Base-by-base conservation (phyloP, 2,888 invertebrate species). In the Caenorhabditis japonica region DNA sequence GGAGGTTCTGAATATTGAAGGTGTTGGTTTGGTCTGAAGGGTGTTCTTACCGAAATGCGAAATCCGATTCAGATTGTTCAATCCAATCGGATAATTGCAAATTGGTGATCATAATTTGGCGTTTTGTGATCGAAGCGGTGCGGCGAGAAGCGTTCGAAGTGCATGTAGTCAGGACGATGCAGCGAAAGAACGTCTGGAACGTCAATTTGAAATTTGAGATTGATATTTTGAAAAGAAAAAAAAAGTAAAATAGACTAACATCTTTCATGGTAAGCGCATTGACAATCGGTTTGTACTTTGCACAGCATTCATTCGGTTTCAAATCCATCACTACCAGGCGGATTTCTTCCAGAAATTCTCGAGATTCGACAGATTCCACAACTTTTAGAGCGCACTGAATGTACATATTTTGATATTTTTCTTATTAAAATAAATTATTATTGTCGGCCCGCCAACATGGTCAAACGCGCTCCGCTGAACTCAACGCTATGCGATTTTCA, bases 71-170 rank as follows among this genome's bases (percentile, higher is more conserved):
- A 5, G 69, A 41, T 34, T 62, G 75, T 30, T 69, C 75, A 41
- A 75, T 60, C 75, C 75, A 75, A 39, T 69, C 69, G n/a, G 69
- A 64, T 10, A 75, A 39, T 21, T 62, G 53, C 17, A 75, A 17
- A 55, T 61, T 69, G 19, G 75, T 69, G 33, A 75, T 75, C 56
- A 56, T 70, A 25, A 47, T 58, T 10, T 75, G 75, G 4, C 75
- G 21, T 64, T 75, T 75, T 10, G 75, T 68, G 36, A 75, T 70
- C 2, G 53, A 51, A 17, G 66, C 34, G 12, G 75, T 75, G 21
- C 66, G 46, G 15, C 69, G 43, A 12, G 69, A 75, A 4, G 62
- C 25, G 27, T 60, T 61, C 5, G 51, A 49, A 10, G 25, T 51
- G 30, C 53, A 27, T n/a, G 64, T 70, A 3, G 75, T 75, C 8